phyloP scores from a whole-genome alignment of 2,888 invertebrate genomes.

The Andrena camellia region DNA sequence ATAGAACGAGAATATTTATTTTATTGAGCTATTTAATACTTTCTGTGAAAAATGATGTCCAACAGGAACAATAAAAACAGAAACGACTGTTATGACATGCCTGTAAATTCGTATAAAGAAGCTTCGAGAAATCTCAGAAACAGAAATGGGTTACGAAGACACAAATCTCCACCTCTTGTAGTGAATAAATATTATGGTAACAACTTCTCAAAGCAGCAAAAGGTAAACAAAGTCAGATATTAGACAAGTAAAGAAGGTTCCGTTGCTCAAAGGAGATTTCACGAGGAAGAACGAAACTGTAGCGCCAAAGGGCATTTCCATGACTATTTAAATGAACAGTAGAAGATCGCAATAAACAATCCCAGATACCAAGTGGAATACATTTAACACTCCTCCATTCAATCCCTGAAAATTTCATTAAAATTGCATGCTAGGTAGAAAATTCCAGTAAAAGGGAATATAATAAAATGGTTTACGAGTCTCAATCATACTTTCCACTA shows the following conservation, averaged over 20 bases:
- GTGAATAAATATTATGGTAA: neutral
- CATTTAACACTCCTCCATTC: neutral
- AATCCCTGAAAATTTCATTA: neutral
- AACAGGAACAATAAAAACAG: no score
- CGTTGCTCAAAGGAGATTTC: neutral
- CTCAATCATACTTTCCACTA: neutral
- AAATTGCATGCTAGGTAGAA: neutral
- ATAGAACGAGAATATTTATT: no score
- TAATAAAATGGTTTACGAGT: no score
- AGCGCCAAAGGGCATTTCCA: neutral
- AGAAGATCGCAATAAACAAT: neutral
- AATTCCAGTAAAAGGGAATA: neutral
- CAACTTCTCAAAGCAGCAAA: constrained; percentile 5
- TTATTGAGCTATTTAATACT: no score
- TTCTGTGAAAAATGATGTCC: no score
- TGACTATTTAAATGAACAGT: neutral
- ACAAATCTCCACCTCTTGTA: neutral
- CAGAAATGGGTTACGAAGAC: neutral
- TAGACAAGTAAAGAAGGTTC: neutral
- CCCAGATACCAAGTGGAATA: neutral
- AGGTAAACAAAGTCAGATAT: neutral
- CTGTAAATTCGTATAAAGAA: neutral
- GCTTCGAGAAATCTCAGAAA: neutral
- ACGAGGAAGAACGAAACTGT: neutral
- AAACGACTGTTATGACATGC: no score